A percentile compares a stretch with the other conserved stretches of the same genome.
Evolutionary conservation across 2,888 invertebrate genomes (phyloP).

Genomic region (Dicycla oo): DNA sequence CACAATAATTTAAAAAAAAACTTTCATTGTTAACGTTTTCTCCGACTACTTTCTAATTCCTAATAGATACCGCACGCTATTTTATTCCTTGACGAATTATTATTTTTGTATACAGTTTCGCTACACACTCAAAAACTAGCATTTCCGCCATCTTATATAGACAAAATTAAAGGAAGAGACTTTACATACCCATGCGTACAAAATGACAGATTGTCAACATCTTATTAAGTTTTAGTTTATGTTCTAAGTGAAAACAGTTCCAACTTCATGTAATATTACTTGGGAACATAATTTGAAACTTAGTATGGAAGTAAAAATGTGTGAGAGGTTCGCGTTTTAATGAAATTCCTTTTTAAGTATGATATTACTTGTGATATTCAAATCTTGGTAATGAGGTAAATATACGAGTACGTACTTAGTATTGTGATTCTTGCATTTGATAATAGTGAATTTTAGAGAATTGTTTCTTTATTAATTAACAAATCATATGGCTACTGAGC

Average conservation of each 20-base stretch:
- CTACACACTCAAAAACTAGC: background rate
- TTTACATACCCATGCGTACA: conserved; percentile 20
- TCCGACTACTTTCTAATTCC: background rate
- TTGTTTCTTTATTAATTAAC: background rate
- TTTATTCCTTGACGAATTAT: background rate
- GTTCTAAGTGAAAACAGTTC: conserved; percentile 39
- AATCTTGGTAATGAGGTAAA: background rate
- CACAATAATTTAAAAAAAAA: background rate
- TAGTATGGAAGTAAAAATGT: conserved; percentile 28
- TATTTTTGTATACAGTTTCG: background rate
- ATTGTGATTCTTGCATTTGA: background rate
- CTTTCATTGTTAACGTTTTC: background rate
- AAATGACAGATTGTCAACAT: conserved; percentile 29
- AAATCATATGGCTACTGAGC: background rate
- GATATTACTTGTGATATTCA: background rate
- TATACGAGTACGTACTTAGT: no score
- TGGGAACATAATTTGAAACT: conserved; percentile 33
- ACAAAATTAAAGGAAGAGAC: conserved; percentile 25
- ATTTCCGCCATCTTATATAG: background rate
- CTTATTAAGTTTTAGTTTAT: conserved; percentile 37
- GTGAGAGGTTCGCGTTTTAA: conserved; percentile 8
- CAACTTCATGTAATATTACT: conserved; percentile 22
- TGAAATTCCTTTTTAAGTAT: conserved; percentile 9
- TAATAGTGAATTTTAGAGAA: background rate
- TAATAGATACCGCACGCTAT: background rate